Evolutionary conservation across 2,888 invertebrate genomes (phyloP), one percentile per base, ranked within the genome.

Genomic region (Pasiphila rectangulata): DNA sequence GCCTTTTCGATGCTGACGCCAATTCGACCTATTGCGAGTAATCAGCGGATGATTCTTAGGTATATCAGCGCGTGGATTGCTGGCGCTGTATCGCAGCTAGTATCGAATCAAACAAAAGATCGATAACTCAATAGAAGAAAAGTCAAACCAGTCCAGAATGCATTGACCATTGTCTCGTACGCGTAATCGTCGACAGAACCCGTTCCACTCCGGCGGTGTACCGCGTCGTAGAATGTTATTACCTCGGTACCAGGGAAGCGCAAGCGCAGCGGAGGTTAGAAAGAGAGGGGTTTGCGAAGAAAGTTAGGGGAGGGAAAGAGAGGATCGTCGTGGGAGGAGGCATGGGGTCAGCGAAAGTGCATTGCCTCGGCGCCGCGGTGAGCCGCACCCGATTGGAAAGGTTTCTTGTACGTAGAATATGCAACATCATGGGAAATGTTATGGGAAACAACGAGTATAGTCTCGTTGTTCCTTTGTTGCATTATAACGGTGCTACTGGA

Each of bases 341-440:
- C 80, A 79, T 68, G 81, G 83, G 88, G 86, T 87, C 86, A 87
- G 86, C 79, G 86, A 88, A 88, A 88, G 88, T 88, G 84, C 88
- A 87, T 87, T 88, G 87, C 85, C 87, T 79, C 82, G 84, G 79
- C n/a, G n/a, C 75, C 74, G 75, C 75, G 68, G 75, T 77, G 78
- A 79, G 71, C 74, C 70, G 79, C 81, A 76, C 75, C 73, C 83
- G 83, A 81, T 83, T 83, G 79, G 83, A 84, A 85, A 84, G 76
- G 81, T 79, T 79, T 78, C 79, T 79, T 58, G 69, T 67, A 68
- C 72, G 64, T 74, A 70, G 71, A 75, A 76, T 79, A 75, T 76
- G 74, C 73, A 70, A 67, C 64, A 62, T 62, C 68, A 77, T 68
- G 69, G 77, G 70, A 78, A 77, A 71, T 65, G 66, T 59, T 67